phyloP scores from a whole-genome alignment of 2,113 vertebrate species.

The Illadopsis cleaveri region DNA sequence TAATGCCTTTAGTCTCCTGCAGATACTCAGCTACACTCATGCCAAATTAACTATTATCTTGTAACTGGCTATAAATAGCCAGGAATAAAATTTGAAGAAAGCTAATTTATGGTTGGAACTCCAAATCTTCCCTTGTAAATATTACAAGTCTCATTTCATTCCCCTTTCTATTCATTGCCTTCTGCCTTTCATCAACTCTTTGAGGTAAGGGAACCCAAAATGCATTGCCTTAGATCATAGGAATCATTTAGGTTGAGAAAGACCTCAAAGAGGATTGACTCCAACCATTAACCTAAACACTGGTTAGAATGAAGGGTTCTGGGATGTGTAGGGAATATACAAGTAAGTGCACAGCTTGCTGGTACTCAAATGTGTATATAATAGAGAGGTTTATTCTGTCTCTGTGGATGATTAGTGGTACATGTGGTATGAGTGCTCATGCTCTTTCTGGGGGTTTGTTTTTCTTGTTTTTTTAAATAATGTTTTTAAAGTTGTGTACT shows the following conservation, averaged over 20 bases:
- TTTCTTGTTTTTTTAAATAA: neutral
- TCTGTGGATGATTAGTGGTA: neutral
- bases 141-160: neutral
- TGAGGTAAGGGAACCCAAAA: neutral
- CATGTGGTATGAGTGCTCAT: neutral
- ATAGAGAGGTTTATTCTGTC: neutral
- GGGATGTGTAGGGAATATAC: neutral
- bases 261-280: neutral
- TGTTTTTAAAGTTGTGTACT: neutral
- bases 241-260: neutral
- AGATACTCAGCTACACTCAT: neutral
- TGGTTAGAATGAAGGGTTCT: neutral
- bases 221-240: neutral
- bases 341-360: neutral
- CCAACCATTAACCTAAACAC: neutral
- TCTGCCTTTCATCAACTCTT: neutral
- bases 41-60: neutral
- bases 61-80: conserved; percentile 18
- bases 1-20: neutral
- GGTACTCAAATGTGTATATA: neutral
- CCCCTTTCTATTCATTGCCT: neutral
- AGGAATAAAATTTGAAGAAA: neutral
- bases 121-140: neutral
- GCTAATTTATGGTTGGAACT: neutral
- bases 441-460: neutral